Conservation (phyloP, 2,888 invertebrate genomes). For the Frankliniella fusca region DNA sequence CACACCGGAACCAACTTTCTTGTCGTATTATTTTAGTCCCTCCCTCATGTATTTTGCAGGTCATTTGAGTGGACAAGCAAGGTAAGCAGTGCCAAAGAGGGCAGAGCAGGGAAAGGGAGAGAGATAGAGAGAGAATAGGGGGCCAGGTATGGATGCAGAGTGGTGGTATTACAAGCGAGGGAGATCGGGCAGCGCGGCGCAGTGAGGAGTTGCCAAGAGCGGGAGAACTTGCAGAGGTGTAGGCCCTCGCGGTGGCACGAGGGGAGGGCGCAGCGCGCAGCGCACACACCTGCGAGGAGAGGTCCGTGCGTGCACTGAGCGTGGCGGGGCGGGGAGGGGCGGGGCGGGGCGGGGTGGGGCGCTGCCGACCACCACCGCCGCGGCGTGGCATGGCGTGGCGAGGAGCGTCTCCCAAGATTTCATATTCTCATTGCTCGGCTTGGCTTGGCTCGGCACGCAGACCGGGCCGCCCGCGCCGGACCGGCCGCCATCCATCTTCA, state of each 20-base stretch:
- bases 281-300: background rate
- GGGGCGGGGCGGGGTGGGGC: background rate
- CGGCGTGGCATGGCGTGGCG: too few relatives aligned
- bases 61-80: background rate
- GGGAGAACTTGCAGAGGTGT: background rate
- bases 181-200: background rate
- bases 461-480: too few relatives aligned
- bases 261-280: background rate
- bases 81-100: background rate
- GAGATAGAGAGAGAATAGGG: background rate
- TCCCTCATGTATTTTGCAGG: too few relatives aligned
- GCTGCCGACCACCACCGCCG: too few relatives aligned
- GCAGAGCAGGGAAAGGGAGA: background rate
- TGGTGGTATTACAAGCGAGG: background rate
- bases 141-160: background rate
- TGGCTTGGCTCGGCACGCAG: too few relatives aligned
- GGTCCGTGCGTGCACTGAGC: background rate
- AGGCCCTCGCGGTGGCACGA: background rate
- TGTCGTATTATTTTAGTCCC: too few relatives aligned
- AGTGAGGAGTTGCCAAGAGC: too few relatives aligned
- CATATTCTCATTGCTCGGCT: background rate
- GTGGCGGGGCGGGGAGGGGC: background rate
- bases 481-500: conserved; percentile 12
- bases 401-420: background rate
- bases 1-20: too few relatives aligned